phyloP scores from a whole-genome alignment of 2,797 vertebrate species.

The Graptemys geographica region DNA sequence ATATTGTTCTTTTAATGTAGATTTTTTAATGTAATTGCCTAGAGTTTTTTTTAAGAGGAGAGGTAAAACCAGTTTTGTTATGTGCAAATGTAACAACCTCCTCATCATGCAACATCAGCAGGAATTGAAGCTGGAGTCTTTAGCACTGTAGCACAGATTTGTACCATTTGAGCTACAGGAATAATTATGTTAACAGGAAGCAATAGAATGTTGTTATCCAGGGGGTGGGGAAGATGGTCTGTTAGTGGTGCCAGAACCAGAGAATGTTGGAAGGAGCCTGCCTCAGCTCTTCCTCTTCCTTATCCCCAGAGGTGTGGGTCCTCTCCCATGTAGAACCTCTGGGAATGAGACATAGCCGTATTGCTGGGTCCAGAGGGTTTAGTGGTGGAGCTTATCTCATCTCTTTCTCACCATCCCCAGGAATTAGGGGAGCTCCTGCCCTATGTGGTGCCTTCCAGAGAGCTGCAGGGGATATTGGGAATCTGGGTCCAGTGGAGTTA shows the following conservation, averaged over 20 bases:
- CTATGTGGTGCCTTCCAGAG: neutral
- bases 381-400: neutral
- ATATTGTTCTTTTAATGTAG: too few species aligned
- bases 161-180: neutral
- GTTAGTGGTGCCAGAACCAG: neutral
- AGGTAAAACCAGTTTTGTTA: too few species aligned
- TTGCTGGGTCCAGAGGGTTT: neutral
- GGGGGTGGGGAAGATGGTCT: neutral
- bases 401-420: neutral
- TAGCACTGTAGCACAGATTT: neutral
- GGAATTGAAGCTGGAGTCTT: neutral
- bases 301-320: neutral
- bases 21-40: too few species aligned
- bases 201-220: neutral
- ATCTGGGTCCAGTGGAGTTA: neutral
- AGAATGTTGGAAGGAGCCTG: neutral
- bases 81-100: too few species aligned
- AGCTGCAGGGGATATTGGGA: neutral
- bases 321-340: neutral
- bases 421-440: neutral
- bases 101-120: neutral
- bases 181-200: neutral
- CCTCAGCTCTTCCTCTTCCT: neutral
- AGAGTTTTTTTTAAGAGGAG: too few species aligned
- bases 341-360: neutral